Conservation (phyloP, 2,888 invertebrate genomes). For the Melipona beecheii region DNA sequence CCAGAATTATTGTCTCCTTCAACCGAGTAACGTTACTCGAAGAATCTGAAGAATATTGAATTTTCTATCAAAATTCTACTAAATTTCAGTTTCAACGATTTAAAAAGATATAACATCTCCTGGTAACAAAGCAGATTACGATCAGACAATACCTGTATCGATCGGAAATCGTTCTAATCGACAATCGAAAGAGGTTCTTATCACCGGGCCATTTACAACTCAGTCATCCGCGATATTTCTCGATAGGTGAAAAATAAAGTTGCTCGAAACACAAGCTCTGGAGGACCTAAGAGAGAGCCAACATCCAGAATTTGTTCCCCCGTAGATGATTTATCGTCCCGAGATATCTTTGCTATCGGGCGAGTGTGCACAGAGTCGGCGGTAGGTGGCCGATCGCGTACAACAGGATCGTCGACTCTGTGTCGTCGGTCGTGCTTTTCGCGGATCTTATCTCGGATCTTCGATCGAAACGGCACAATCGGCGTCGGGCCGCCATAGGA, state of each 20-base stretch:
- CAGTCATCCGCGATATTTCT: not conserved
- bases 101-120: not conserved
- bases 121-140: not conserved
- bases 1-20: too few relatives aligned
- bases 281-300: too few relatives aligned
- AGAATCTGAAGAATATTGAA: too few relatives aligned
- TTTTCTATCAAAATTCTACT: too few relatives aligned
- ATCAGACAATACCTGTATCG: not conserved
- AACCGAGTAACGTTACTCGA: too few relatives aligned
- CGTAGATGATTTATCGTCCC: not conserved
- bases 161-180: not conserved
- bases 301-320: too few relatives aligned
- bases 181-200: not conserved
- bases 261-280: not conserved
- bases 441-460: constrained; percentile 53
- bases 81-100: not conserved
- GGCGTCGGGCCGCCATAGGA: constrained; percentile 22
- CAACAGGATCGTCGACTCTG: constrained; percentile 41
- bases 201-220: not conserved
- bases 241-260: not conserved
- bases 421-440: constrained; percentile 14
- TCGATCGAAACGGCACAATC: constrained; percentile 42
- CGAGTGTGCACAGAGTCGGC: not conserved
- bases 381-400: constrained; percentile 36
- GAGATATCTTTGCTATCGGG: constrained; percentile 11